A percentile compares a stretch with the other conserved stretches of the same genome.
Evolutionary conservation across 2,888 invertebrate genomes (phyloP).

Genomic region (Limnephilus rhombicus): DNA sequence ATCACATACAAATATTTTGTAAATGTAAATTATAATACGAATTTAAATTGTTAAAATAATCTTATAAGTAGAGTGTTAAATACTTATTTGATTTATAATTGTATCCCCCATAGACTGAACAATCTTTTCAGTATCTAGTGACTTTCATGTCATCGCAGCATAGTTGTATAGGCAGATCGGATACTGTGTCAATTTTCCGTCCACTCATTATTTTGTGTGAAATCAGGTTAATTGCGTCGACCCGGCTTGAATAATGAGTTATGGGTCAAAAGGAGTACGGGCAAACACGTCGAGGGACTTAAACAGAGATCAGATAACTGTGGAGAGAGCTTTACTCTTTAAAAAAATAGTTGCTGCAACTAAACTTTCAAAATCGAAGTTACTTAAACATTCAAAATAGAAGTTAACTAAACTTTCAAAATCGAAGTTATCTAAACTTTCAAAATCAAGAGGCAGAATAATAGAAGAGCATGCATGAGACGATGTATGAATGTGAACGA

Average conservation of each 20-base stretch:
- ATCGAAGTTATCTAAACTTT: too few relatives aligned
- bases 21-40: too few relatives aligned
- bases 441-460: too few relatives aligned
- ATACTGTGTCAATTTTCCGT: constrained; percentile 12
- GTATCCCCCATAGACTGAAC: neutral
- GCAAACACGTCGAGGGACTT: neutral
- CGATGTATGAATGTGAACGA: too few relatives aligned
- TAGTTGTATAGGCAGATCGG: neutral
- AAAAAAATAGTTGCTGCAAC: neutral
- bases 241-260: constrained; percentile 31
- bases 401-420: too few relatives aligned
- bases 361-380: neutral
- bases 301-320: neutral
- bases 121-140: neutral
- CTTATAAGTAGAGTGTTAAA: too few relatives aligned
- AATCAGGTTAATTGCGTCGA: constrained; percentile 42
- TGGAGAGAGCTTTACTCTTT: neutral
- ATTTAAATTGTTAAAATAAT: too few relatives aligned
- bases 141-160: neutral
- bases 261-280: neutral
- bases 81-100: too few relatives aligned
- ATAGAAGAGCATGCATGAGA: too few relatives aligned
- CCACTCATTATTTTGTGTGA: neutral
- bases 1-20: too few relatives aligned
- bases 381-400: too few relatives aligned